Evolutionary conservation across 2,113 vertebrate genomes (phyloP).

Genomic region (Hemichromis elongatus): DNA sequence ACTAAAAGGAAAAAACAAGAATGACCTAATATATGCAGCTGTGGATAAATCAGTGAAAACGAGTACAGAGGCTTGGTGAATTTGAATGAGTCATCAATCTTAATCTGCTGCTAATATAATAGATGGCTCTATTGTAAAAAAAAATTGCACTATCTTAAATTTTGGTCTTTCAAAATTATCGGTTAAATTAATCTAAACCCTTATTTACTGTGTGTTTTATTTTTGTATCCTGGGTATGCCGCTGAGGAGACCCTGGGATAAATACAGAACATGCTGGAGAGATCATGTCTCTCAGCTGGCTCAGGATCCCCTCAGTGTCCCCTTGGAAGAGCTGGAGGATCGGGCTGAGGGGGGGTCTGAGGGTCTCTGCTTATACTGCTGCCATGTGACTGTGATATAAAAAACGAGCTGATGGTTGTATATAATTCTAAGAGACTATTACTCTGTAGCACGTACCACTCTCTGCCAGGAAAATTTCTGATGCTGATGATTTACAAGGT

Average conservation of each 20-base stretch:
- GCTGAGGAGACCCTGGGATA: not conserved
- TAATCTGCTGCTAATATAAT: not conserved
- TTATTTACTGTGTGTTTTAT: not conserved
- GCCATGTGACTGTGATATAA: not conserved
- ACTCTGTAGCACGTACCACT: not conserved
- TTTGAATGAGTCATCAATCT: not conserved
- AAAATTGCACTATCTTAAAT: too few species aligned
- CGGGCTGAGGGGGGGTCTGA: not conserved
- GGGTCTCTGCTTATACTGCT: not conserved
- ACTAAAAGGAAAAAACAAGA: not conserved
- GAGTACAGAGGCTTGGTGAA: not conserved
- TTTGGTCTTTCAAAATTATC: not conserved
- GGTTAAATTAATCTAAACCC: not conserved
- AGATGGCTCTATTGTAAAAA: too few species aligned
- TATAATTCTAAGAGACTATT: not conserved
- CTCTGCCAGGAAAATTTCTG: not conserved
- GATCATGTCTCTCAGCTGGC: not conserved
- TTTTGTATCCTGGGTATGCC: not conserved
- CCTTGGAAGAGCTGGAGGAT: not conserved
- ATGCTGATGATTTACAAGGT: not conserved
- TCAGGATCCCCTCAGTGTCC: not conserved
- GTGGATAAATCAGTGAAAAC: not conserved
- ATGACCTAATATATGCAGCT: accelerated
- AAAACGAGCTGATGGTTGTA: not conserved
- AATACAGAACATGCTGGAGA: not conserved